Evolutionary conservation across 2,888 invertebrate species (phyloP), one percentile per base, ranked within the genome.

Genomic region (Epinotia demarniana): DNA sequence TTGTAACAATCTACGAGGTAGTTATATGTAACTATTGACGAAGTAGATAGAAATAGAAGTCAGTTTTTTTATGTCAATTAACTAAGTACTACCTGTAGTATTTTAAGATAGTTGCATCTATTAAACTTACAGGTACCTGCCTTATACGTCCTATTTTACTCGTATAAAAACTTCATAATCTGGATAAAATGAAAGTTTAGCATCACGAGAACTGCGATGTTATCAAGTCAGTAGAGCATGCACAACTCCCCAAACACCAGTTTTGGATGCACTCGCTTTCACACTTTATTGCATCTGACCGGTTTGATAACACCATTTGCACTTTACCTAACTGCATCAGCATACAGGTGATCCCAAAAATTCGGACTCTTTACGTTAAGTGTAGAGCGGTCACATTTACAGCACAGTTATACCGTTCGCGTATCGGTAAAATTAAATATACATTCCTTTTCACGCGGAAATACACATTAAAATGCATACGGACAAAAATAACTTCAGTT

Each of bases 281-380:
- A 61, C 67, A 72, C 43, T 62, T 75, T 72, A 71, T 55, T 67
- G 61, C 72, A 62, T 57, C 27, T 53, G 61, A 72, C 71, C 75
- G 67, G 75, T 75, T 75, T 72, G 11, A 71, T 72, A 58, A 72
- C 63, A 55, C 58, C 3, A 46, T 19, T 33, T 75, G 75, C 75
- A 75, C 53, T 66, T 66, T 46, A 55, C 39, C 58, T 71, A 75
- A 75, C 75, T 71, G 75, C 75, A 70, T 46, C 46, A n/a, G 33
- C 23, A 58, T 39, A 39, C 39, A 39, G 39, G 64, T 39, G 70
- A 66, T 70, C n/a, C 53, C 49, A 71, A 71, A 73, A 71, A 75
- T 75, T 70, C 75, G 75, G 64, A 66, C 64, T 64, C 64, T 75
- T 71, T 75, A n/a, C 70, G 43, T 70, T 70, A 60, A 70, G 46